These are phyloP conservation scores for Corydoras sp. DNA, from an alignment of 2,113 vertebrate species.

Conservation along the genomic window DNA sequence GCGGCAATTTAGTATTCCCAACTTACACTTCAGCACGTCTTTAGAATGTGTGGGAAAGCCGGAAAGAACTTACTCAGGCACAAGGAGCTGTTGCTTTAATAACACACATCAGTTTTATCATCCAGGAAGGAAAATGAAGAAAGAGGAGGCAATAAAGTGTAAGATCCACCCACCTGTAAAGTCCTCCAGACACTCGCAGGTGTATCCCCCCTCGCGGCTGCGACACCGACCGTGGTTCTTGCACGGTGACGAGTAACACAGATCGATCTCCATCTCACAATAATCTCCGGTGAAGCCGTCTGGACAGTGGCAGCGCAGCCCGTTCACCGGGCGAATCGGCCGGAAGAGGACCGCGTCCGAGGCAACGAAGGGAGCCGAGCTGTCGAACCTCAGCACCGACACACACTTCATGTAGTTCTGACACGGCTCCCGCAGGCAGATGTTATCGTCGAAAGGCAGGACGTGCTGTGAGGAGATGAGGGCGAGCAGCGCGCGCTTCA, in stretches of 20 bases:
- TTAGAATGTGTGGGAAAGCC: no score
- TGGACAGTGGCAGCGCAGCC: conserved; percentile 78
- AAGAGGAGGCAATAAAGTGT: neutral
- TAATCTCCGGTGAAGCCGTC: conserved; percentile 79
- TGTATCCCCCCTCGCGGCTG: conserved; percentile 79
- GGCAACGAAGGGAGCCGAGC: conserved; percentile 76
- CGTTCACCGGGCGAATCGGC: conserved; percentile 78
- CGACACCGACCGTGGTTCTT: conserved; percentile 70
- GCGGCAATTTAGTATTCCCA: no score
- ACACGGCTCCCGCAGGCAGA: conserved; percentile 81
- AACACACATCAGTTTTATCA: no score
- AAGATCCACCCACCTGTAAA: conserved; percentile 69
- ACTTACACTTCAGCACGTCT: no score
- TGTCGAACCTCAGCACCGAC: conserved; percentile 77
- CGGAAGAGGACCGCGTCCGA: conserved; percentile 78
- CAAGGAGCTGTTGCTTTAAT: no score
- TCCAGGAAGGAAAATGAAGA: neutral
- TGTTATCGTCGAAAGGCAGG: conserved; percentile 83
- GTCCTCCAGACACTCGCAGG: conserved; percentile 72
- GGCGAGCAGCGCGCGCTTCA: conserved; percentile 75
- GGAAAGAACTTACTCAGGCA: no score
- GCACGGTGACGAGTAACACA: conserved; percentile 81
- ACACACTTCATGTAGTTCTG: conserved; percentile 92
- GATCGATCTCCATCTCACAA: conserved; percentile 81
- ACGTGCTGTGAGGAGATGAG: conserved; percentile 73